Base-by-base conservation (phyloP, 1,140 invertebrate species). In the Lanistes nyassanus region DNA sequence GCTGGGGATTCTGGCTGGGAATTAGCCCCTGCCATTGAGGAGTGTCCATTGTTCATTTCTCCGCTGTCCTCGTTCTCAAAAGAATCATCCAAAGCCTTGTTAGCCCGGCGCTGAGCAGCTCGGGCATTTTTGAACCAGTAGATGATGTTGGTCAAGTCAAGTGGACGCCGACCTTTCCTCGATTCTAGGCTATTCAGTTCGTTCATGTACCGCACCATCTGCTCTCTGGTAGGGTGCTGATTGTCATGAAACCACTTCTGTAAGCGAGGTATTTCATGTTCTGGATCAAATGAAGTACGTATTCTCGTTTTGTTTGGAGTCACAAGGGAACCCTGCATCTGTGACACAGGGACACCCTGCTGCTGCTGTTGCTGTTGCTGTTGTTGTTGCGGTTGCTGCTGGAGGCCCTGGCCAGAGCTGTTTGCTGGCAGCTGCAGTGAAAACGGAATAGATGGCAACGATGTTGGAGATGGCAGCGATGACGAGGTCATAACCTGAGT, bases 91-190 rank as follows among this genome's bases (percentile, higher is more conserved):
- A 80, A 70, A 64, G 74, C 81, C 75, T 83, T 84, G 34, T 76
- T 89, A 31, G 89, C 89, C 55, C 97, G 91, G 85, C 98, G 97
- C 87, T 97, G 95, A 2, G 97, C 97, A 16, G 97, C 97, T 71
- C 97, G 91, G 0, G 97, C 97, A 87, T 99, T 99, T 89, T 99
- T 99, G 88, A 99, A 99, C 97, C 97, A 99, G 88, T 98, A 98
- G 31, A 98, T 97, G 19, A 99, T 96, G 87, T 99, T 99, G 85
- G 98, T 98, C 1, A 98, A 94, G 89, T 99, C 97, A 34, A 99
- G 90, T 0, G 96, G 96, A 85, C 98, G 98, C 51, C 85, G 72
- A 13, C 97, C 97, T 76, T 95, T 92, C 23, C 97, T 91, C 51
- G 96, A 98, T 82, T 98, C 96, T 64, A 98, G 88, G 55, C 93